Evolutionary conservation across 2,113 vertebrate genomes (phyloP).

Genomic region (Symphodus melops): DNA sequence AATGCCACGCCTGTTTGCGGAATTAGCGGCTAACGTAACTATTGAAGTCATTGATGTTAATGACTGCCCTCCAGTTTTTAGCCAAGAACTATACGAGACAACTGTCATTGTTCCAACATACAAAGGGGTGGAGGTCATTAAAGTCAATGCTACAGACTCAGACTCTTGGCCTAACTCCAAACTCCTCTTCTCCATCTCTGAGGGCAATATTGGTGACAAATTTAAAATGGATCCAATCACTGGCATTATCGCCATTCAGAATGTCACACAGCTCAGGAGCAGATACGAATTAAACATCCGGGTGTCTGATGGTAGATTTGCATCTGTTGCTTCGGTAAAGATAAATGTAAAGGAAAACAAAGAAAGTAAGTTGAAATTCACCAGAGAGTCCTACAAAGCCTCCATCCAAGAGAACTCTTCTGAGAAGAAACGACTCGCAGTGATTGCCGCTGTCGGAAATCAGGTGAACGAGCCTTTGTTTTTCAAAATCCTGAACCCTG

Average conservation of each 20-base stretch:
- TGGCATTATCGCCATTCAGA: slow-evolving; percentile 90
- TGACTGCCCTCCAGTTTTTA: slow-evolving; percentile 93
- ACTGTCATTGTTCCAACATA: slow-evolving; percentile 91
- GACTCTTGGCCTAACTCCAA: slow-evolving; percentile 91
- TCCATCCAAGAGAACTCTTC: slow-evolving; percentile 90
- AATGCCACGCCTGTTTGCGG: slow-evolving; percentile 89
- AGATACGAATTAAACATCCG: slow-evolving; percentile 92
- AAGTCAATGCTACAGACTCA: slow-evolving; percentile 89
- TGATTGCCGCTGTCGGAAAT: slow-evolving; percentile 90
- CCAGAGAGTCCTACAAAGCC: slow-evolving; percentile 89
- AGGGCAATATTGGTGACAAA: slow-evolving; percentile 98
- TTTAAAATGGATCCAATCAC: slow-evolving; percentile 87
- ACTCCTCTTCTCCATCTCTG: slow-evolving; percentile 92
- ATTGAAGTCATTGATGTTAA: slow-evolving; percentile 93
- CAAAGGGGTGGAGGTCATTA: slow-evolving; percentile 90
- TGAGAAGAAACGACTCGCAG: slow-evolving; percentile 88
- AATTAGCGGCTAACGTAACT: slow-evolving; percentile 93
- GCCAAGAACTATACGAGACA: slow-evolving; percentile 87
- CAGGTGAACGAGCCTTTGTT: slow-evolving; percentile 95
- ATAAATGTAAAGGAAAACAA: slow-evolving; percentile 94
- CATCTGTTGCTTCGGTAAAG: slow-evolving; percentile 88
- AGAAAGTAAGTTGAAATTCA: slow-evolving; percentile 91
- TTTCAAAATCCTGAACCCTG: slow-evolving; percentile 94
- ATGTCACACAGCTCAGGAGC: slow-evolving; percentile 93
- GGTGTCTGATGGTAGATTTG: slow-evolving; percentile 93